Base-by-base conservation (phyloP, 1,140 invertebrate species). In the Cotesia glomerata region DNA sequence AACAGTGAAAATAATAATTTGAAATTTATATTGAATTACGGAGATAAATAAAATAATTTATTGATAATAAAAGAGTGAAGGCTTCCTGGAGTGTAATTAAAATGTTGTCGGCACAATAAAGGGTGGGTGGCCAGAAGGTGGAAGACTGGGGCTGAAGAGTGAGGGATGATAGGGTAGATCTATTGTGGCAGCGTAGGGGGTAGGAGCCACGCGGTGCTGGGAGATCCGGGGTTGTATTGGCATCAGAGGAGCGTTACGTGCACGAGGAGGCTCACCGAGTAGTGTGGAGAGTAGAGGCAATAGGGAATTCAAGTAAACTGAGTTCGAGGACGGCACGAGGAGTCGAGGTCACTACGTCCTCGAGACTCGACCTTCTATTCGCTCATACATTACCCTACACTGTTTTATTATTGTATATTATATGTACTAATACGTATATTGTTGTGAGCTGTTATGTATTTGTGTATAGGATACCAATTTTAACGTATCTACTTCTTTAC, bases 281-380 rank as follows among this genome's bases (percentile, higher is more conserved):
- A 11, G 26, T 35, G 18, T 35, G 34, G 65, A 62, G 61, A 65
- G 62, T 39, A 16, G 61, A 52, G 61, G 61, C 45, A 9, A n/a
- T 36, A 49, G 63, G 13, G 45, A 54, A 32, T 52, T 16, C 51
- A 34, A 56, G 69, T 32, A 61, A 56, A 14, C 16, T 18, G 74
- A 67, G 67, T 67, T 72, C 74, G 74, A 72, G 74, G 74, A 75
- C 66, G 68, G 45, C 32, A 72, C 64, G 69, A 69, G 58, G 61
- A 75, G 59, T 69, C 65, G 69, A 72, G 70, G 74, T 75, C 70
- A 69, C 16, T 35, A 49, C 36, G 69, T 72, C 71, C 74, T 75
- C 70, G 61, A 65, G 71, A 36, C 59, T 72, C 71, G 67, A 69
- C 72, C 63, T 67, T 65, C 68, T 69, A 59, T 54, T 64, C 63